Evolutionary conservation across 2,888 invertebrate genomes (phyloP).

Genomic region (Drosophila meridiana): DNA sequence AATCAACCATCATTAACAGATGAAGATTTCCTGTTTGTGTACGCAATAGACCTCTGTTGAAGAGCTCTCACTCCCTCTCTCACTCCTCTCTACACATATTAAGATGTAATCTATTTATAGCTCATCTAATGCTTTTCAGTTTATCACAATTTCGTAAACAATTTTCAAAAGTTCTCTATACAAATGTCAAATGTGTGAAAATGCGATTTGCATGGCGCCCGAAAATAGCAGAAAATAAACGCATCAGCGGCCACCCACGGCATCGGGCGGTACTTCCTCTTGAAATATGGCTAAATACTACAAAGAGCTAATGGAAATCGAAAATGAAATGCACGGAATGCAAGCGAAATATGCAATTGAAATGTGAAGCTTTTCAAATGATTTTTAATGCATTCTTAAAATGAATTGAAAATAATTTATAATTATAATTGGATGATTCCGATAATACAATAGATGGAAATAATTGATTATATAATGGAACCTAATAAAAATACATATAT

Average conservation of each 20-base stretch:
- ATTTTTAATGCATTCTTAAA: neutral
- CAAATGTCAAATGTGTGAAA: slow-evolving; percentile 68
- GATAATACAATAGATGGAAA: neutral
- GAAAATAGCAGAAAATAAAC: slow-evolving; percentile 50
- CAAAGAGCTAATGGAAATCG: slow-evolving; percentile 11
- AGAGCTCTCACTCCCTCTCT: neutral
- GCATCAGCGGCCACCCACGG: slow-evolving; percentile 59
- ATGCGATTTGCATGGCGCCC: slow-evolving; percentile 51
- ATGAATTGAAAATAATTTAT: neutral
- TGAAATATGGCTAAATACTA: slow-evolving; percentile 28
- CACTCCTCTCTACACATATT: neutral
- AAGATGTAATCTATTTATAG: neutral
- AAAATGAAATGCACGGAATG: neutral
- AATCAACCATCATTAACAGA: slow-evolving; percentile 15
- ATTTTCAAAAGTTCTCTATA: slow-evolving; percentile 21
- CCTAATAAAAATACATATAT: too few relatives aligned
- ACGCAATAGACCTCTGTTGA: neutral
- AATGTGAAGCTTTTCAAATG: neutral
- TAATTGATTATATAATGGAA: too few relatives aligned
- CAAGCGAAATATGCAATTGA: slow-evolving; percentile 2
- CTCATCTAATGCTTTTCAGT: neutral
- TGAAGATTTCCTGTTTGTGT: slow-evolving; percentile 30
- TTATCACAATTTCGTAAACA: slow-evolving; percentile 32
- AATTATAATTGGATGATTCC: neutral
- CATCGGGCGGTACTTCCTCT: slow-evolving; percentile 55